Percentiles rank a stretch among this genome's conserved stretches.
Evolutionary conservation across 2,113 vertebrate species (phyloP).

Genomic region (Dolichallabes microphthalmus): DNA sequence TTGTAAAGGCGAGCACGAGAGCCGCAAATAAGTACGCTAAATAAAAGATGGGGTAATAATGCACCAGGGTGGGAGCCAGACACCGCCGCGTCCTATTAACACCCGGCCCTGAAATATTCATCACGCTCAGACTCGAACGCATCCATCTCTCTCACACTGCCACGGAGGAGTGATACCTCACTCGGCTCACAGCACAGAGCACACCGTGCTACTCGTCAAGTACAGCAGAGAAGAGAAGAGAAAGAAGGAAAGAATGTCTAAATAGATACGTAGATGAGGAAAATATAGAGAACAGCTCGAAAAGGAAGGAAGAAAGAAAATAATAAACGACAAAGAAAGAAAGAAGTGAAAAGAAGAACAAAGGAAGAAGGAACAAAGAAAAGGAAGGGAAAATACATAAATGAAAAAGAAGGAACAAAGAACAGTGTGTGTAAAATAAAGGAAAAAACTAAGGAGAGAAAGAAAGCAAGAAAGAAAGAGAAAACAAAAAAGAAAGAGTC

Average conservation of each 20-base stretch:
- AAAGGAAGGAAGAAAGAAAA: neutral
- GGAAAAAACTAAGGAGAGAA: neutral
- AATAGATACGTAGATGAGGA: neutral
- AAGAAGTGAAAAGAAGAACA: neutral
- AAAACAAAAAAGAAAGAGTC: neutral
- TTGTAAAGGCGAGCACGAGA: slow-evolving; percentile 32
- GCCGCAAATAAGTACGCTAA: slow-evolving; percentile 43
- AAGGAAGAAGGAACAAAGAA: neutral
- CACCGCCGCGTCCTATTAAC: slow-evolving; percentile 44
- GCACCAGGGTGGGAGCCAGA: slow-evolving; percentile 15
- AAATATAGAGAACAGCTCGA: neutral
- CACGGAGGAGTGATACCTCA: slow-evolving; percentile 9
- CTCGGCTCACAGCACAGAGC: slow-evolving; percentile 24
- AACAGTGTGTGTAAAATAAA: neutral
- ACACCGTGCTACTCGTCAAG: neutral
- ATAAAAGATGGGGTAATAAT: slow-evolving; percentile 54
- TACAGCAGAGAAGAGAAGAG: too few relatives aligned
- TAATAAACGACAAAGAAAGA: too few relatives aligned
- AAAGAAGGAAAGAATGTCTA: neutral
- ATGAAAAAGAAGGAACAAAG: neutral
- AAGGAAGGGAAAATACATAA: neutral
- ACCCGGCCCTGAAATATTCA: slow-evolving; percentile 52
- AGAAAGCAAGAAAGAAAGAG: neutral
- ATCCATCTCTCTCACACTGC: slow-evolving; percentile 25
- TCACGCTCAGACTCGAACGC: slow-evolving; percentile 11